A percentile compares a stretch with the other conserved stretches of the same genome.
Evolutionary conservation across 2,888 invertebrate genomes (phyloP).

Genomic region (Arge pagana): DNA sequence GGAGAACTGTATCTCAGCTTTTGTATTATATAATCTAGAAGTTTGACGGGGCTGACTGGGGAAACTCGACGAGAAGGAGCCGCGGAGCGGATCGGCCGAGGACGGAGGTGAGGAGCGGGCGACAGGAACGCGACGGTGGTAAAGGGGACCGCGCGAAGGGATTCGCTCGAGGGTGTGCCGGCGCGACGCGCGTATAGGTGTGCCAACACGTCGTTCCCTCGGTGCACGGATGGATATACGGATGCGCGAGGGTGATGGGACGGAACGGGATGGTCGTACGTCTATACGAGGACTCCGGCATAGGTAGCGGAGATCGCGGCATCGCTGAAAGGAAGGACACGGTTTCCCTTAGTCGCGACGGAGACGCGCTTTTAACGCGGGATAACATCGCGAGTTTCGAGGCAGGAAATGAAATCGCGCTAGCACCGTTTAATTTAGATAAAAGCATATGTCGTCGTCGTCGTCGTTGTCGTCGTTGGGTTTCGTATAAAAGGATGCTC

Average conservation of each 20-base stretch:
- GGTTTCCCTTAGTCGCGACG: constrained; percentile 18
- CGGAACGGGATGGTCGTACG: not conserved
- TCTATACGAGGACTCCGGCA: constrained; percentile 1
- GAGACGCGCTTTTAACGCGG: constrained; percentile 37
- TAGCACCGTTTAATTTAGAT: constrained; percentile 64
- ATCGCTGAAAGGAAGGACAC: constrained; percentile 17
- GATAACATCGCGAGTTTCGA: constrained; percentile 60
- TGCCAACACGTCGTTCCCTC: constrained; percentile 3
- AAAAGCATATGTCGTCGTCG: constrained; percentile 61
- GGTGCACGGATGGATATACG: constrained; percentile 8
- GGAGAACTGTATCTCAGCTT: constrained; percentile 45
- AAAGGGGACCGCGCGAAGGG: constrained; percentile 32
- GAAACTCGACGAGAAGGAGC: constrained; percentile 4
- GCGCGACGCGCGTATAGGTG: constrained; percentile 13
- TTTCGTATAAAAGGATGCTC: too few species aligned
- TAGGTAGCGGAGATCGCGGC: too few species aligned
- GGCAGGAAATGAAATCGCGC: constrained; percentile 63
- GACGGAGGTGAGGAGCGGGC: constrained; percentile 23
- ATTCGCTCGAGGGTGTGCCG: constrained; percentile 43
- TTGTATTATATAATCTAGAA: constrained; percentile 53
- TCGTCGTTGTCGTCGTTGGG: not conserved
- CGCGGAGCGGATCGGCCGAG: constrained; percentile 17
- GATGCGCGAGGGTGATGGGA: constrained; percentile 10
- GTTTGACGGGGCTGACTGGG: constrained; percentile 45
- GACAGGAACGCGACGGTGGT: constrained; percentile 31